Percentiles rank a stretch among this genome's conserved stretches.
These are phyloP conservation scores for Parasteatoda lunata DNA, from an alignment of 2,888 invertebrate species.

Conservation along the genomic window DNA sequence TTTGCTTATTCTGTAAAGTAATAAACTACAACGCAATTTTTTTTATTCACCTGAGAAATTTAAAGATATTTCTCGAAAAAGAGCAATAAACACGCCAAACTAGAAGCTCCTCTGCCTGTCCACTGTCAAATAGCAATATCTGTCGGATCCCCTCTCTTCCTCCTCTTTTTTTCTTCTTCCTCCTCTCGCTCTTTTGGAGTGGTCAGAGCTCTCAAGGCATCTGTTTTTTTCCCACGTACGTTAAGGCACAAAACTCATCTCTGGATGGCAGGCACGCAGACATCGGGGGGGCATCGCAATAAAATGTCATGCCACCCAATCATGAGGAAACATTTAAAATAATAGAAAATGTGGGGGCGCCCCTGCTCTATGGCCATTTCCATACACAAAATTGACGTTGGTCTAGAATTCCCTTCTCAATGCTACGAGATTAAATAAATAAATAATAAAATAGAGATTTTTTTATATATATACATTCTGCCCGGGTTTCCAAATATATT, in stretches of 20 bases:
- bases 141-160: slow-evolving; percentile 48
- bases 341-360: slow-evolving; percentile 48
- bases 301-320: slow-evolving; percentile 68
- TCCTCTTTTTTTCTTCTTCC: slow-evolving; percentile 24
- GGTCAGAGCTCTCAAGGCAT: slow-evolving; percentile 66
- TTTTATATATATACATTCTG: background rate
- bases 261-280: slow-evolving; percentile 63
- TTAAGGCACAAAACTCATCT: slow-evolving; percentile 64
- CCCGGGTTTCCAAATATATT: slow-evolving; percentile 26
- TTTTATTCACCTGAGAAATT: no score
- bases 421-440: slow-evolving; percentile 57
- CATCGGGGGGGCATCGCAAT: slow-evolving; percentile 64
- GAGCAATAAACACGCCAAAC: slow-evolving; percentile 23
- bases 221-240: slow-evolving; percentile 66
- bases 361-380: slow-evolving; percentile 54
- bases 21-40: no score
- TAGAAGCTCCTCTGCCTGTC: slow-evolving; percentile 11
- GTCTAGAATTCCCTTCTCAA: slow-evolving; percentile 38
- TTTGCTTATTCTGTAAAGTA: no score
- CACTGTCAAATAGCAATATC: slow-evolving; percentile 68
- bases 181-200: slow-evolving; percentile 58
- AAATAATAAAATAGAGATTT: slow-evolving; percentile 59
- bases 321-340: slow-evolving; percentile 68
- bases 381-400: slow-evolving; percentile 63
- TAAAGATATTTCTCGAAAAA: no score